Conservation (phyloP, 2,888 invertebrate genomes). For the Mongoloraphidia duomilia region DNA sequence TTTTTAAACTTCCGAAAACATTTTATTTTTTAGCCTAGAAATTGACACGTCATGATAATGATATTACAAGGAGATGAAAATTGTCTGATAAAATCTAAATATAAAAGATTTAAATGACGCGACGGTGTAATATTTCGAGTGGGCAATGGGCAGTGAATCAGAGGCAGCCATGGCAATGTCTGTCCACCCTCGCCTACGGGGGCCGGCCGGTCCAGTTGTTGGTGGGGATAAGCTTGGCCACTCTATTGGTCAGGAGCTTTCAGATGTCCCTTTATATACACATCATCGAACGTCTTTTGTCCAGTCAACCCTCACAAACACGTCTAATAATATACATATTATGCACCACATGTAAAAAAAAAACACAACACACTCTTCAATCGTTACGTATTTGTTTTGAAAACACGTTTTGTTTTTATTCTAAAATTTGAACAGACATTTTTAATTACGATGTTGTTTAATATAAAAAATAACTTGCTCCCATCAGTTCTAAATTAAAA, state of each 20-base stretch:
- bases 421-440: background rate
- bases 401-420: background rate
- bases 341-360: background rate
- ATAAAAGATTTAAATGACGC: too few relatives aligned
- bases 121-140: too few relatives aligned
- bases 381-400: background rate
- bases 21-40: too few relatives aligned
- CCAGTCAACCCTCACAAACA: background rate
- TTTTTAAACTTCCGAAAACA: too few relatives aligned
- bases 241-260: background rate
- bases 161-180: too few relatives aligned
- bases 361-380: background rate
- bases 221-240: background rate
- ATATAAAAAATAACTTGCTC: constrained; percentile 4
- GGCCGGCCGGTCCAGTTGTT: background rate
- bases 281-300: background rate
- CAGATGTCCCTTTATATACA: too few relatives aligned
- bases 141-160: too few relatives aligned
- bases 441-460: background rate
- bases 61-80: too few relatives aligned
- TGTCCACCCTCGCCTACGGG: too few relatives aligned
- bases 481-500: constrained; percentile 27
- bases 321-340: background rate
- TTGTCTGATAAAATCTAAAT: too few relatives aligned
- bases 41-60: too few relatives aligned